phyloP scores from a whole-genome alignment of 2,888 invertebrate genomes.

The Noctua fimbriata region DNA sequence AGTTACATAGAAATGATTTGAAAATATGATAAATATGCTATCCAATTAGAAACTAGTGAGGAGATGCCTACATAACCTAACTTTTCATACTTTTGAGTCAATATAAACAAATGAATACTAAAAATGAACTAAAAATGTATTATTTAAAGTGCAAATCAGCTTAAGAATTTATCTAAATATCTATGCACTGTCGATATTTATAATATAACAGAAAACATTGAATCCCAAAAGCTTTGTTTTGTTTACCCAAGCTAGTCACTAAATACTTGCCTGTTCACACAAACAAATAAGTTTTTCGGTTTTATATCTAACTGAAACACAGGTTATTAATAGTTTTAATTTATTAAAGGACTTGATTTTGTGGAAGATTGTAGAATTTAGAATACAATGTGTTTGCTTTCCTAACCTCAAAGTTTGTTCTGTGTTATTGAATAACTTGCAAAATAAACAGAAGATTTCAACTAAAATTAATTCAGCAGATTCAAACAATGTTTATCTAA shows the following conservation, averaged over 20 bases:
- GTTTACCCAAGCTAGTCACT: conserved; percentile 15
- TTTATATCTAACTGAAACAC: not conserved
- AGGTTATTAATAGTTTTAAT: not conserved
- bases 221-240: conserved; percentile 16
- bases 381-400: not conserved
- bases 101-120: conserved; percentile 14
- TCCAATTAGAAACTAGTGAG: conserved; percentile 57
- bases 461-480: not conserved
- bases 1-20: not conserved
- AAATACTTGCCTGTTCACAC: not conserved
- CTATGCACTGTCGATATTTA: not conserved
- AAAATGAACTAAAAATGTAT: not conserved
- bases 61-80: conserved; percentile 46
- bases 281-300: not conserved
- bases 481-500: not conserved
- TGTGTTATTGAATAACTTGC: not conserved
- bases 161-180: not conserved
- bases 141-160: not conserved
- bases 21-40: conserved; percentile 4
- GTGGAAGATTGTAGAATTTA: not conserved
- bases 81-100: conserved; percentile 17
- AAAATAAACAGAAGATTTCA: not conserved
- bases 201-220: not conserved
- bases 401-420: conserved; percentile 39
- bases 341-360: not conserved